phyloP scores from a whole-genome alignment of 2,113 vertebrate genomes.

The Syngnathus scovelli region DNA sequence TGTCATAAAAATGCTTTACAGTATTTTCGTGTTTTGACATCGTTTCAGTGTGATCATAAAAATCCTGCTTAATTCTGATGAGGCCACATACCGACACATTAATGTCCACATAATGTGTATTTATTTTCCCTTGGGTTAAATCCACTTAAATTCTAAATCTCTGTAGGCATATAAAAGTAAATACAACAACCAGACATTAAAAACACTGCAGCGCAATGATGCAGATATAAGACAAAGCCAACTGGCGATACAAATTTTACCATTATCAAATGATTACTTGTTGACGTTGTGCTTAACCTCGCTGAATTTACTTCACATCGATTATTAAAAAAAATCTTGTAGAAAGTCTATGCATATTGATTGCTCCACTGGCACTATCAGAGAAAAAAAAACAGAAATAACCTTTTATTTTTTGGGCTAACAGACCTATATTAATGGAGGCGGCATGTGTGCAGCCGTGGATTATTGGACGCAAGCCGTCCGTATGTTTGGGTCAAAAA shows the following conservation, averaged over 20 bases:
- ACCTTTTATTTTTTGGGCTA: background rate
- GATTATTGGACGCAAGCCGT: constrained; percentile 48
- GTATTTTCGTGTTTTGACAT: background rate
- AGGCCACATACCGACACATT: background rate
- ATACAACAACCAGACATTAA: background rate
- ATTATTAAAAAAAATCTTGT: background rate
- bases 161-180: background rate
- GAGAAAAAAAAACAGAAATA: constrained; percentile 12
- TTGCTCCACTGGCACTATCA: background rate
- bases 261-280: background rate
- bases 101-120: background rate
- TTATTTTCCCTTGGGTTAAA: background rate
- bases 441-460: constrained; percentile 15
- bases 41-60: background rate
- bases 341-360: background rate
- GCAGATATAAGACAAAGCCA: too few relatives aligned
- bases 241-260: too few relatives aligned
- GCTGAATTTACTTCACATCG: background rate
- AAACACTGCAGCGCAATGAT: background rate
- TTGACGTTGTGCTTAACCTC: background rate
- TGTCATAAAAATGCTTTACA: too few relatives aligned
- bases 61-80: background rate
- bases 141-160: background rate
- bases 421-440: too few relatives aligned
- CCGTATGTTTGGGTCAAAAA: constrained; percentile 65